Evolutionary conservation across 2,113 vertebrate species (phyloP).

Genomic region (Lonchura striata): DNA sequence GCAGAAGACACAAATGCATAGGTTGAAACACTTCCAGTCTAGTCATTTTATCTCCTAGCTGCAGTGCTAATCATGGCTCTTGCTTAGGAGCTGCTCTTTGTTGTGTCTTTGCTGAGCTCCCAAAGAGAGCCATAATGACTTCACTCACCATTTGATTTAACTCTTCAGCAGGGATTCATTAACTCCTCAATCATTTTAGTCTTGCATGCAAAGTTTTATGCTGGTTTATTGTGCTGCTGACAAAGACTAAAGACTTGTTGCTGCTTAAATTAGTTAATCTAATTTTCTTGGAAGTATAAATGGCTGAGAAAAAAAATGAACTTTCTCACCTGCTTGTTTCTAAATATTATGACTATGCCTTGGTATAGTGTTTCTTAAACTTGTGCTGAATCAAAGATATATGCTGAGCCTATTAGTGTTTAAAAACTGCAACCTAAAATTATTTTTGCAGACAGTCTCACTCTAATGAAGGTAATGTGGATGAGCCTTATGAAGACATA

Average conservation of each 20-base stretch:
- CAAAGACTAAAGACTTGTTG: neutral
- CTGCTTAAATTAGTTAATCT: neutral
- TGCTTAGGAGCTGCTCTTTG: neutral
- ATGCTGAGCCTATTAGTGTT: neutral
- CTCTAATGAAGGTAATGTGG: neutral
- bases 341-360: neutral
- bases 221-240: neutral
- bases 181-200: neutral
- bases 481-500: conserved; percentile 58
- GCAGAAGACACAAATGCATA: neutral
- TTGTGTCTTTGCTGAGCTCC: neutral
- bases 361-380: neutral
- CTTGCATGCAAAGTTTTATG: neutral
- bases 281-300: neutral
- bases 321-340: neutral
- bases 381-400: neutral
- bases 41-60: neutral
- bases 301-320: neutral
- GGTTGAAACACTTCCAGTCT: neutral
- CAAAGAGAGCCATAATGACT: neutral
- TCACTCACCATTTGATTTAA: neutral
- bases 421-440: neutral
- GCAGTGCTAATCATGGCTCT: neutral
- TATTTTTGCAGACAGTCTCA: neutral
- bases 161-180: neutral